Evolutionary conservation across 2,797 vertebrate genomes (phyloP), one percentile per base, ranked within the genome.

Genomic region (Gallinago solitaria): DNA sequence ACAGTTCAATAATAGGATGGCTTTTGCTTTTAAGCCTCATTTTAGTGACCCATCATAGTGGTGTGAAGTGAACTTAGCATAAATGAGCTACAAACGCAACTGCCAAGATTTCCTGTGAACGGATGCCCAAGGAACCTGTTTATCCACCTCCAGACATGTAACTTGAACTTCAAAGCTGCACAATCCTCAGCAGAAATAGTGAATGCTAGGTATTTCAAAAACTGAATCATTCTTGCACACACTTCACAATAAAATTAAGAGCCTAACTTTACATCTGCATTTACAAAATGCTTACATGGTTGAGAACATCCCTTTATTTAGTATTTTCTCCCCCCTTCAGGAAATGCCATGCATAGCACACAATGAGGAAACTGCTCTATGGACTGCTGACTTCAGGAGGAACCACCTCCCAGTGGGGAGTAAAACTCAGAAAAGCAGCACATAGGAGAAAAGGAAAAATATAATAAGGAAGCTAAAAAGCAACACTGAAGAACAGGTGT

Each of bases 81-180:
- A 51, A 86, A 60, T 6, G 48, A 93, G 32, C 65, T 61, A 19
- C 3, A 87, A 74, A 84, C 10, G 41, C 43, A 92, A 10, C 57
- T 43, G 65, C 47, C 73, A 95, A 73, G 48, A 60, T 12, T 74
- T 50, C 51, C 51, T 37, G n/a, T 21, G 53, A 60, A 63, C 33
- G 76, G 71, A 61, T 56, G 67, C 32, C 61, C 43, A 32, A n/a
- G 25, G 45, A 86, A 63, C 76, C 83, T 92, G 57, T 78, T 95
- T 84, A 79, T 43, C 30, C 41, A 54, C 64, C 37, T 83, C 56
- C 64, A 95, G 74, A 54, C 28, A 23, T 2, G 13, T 20, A 90
- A 70, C n/a, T 28, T n/a, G 33, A 83, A 89, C 68, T 91, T 95
- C 84, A 91, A 81, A 96, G 87, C 53, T 60, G 50, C 41, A 45